phyloP scores from a whole-genome alignment of 2,797 vertebrate species.

The Crax fasciolata region DNA sequence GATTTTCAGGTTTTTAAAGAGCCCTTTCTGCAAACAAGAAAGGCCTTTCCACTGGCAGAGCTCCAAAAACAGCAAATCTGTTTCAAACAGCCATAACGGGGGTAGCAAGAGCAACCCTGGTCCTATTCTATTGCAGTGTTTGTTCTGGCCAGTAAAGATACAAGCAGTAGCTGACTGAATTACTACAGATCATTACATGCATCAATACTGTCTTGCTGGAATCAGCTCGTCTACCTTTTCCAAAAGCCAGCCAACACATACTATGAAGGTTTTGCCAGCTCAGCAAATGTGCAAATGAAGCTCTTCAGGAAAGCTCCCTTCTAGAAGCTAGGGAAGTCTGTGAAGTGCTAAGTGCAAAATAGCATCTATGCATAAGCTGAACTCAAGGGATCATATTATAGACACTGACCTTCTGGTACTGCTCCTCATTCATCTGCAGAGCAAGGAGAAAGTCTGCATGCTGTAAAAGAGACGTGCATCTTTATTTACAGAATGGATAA shows the following conservation, averaged over 20 bases:
- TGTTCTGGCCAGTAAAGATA: slow-evolving; percentile 5
- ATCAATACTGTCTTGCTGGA: slow-evolving; percentile 48
- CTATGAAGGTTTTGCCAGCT: neutral
- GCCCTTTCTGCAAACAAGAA: neutral
- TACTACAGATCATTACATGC: slow-evolving; percentile 29
- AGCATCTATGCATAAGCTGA: neutral
- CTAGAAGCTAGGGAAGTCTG: neutral
- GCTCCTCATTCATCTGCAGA: slow-evolving; percentile 97
- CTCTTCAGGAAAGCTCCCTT: neutral
- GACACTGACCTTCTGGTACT: slow-evolving; percentile 93
- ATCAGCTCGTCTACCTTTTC: neutral
- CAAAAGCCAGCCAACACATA: slow-evolving; percentile 11
- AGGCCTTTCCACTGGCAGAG: neutral
- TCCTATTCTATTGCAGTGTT: neutral
- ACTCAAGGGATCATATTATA: neutral
- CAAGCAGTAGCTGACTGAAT: slow-evolving; percentile 11
- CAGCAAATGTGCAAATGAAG: neutral
- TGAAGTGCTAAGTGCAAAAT: neutral
- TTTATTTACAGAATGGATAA: slow-evolving; percentile 11
- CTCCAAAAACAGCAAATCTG: neutral
- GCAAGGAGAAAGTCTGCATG: slow-evolving; percentile 97
- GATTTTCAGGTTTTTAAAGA: neutral
- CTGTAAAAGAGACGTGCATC: slow-evolving; percentile 78
- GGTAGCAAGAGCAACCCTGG: neutral
- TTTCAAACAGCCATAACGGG: neutral